Conservation (phyloP, 2,797 vertebrate genomes). For the Aselliscus stoliczkanus region DNA sequence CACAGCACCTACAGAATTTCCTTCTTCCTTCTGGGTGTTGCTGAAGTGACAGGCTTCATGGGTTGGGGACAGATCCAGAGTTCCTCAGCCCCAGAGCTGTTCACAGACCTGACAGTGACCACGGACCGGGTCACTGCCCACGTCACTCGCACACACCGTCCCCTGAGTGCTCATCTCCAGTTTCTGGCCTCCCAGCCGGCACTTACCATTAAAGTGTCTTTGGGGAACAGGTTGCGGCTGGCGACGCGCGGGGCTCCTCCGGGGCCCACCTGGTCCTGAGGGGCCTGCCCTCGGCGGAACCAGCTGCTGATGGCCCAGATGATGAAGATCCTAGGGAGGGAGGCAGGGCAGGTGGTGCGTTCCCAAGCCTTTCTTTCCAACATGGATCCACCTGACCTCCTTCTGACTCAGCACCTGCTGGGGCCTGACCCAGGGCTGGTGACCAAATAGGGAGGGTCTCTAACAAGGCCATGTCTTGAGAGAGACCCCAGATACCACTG, state of each 20-base stretch:
- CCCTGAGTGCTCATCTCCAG: rapidly evolving
- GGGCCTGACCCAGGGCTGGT: background rate
- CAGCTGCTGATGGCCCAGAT: constrained; percentile 99
- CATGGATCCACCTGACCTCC: rapidly evolving
- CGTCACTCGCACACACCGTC: too few species aligned
- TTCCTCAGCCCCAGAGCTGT: background rate
- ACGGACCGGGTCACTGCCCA: background rate
- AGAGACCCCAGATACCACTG: background rate
- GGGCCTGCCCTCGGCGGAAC: constrained; percentile 93
- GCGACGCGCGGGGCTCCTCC: constrained; percentile 88
- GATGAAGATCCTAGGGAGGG: constrained; percentile 90
- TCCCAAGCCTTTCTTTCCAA: too few species aligned
- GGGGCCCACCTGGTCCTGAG: constrained; percentile 89
- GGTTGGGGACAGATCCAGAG: background rate
- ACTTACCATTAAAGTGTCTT: constrained; percentile 95
- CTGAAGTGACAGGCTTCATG: background rate
- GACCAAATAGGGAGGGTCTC: background rate
- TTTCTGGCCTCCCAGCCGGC: background rate
- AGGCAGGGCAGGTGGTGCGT: background rate
- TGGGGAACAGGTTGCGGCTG: constrained; percentile 95
- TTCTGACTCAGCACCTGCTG: rapidly evolving
- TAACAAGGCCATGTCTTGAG: too few species aligned
- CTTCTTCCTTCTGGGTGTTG: background rate
- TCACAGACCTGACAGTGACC: background rate
- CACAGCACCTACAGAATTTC: background rate